Conservation (phyloP, 2,888 invertebrate species). For the Monochamus alternatus region DNA sequence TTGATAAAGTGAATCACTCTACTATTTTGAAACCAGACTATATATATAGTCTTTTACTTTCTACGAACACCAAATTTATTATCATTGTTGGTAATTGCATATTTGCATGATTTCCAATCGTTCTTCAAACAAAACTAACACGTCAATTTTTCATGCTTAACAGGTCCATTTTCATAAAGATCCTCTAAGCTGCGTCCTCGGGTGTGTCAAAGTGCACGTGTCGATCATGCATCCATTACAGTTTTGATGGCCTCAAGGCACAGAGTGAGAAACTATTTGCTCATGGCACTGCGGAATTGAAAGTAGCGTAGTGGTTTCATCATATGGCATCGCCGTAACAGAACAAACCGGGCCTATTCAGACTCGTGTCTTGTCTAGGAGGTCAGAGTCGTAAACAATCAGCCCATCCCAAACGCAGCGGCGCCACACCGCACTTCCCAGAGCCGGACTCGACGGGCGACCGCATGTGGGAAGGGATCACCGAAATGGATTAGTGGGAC, state of each 20-base stretch:
- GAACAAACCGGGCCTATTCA: conserved; percentile 47
- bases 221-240: not conserved
- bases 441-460: conserved; percentile 19
- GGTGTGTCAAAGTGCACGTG: conserved; percentile 7
- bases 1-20: no score
- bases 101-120: no score
- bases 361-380: conserved; percentile 46
- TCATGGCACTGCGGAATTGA: conserved; percentile 33
- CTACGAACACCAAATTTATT: no score
- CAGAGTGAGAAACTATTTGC: not conserved
- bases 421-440: conserved; percentile 38
- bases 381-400: conserved; percentile 55
- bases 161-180: no score
- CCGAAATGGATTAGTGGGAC: conserved; percentile 40
- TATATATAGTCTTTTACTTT: no score
- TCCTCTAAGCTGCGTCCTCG: not conserved
- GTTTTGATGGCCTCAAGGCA: conserved; percentile 18
- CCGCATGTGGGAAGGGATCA: not conserved
- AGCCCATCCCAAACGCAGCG: conserved; percentile 50
- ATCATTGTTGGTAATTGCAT: no score
- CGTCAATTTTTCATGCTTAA: no score
- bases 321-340: conserved; percentile 28
- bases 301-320: conserved; percentile 40
- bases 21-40: no score
- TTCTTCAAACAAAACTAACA: no score